A percentile compares a stretch with the other conserved stretches of the same genome.
These are phyloP conservation scores for Rhinoraja longicauda DNA, from an alignment of 2,797 vertebrate genomes.

Conservation along the genomic window DNA sequence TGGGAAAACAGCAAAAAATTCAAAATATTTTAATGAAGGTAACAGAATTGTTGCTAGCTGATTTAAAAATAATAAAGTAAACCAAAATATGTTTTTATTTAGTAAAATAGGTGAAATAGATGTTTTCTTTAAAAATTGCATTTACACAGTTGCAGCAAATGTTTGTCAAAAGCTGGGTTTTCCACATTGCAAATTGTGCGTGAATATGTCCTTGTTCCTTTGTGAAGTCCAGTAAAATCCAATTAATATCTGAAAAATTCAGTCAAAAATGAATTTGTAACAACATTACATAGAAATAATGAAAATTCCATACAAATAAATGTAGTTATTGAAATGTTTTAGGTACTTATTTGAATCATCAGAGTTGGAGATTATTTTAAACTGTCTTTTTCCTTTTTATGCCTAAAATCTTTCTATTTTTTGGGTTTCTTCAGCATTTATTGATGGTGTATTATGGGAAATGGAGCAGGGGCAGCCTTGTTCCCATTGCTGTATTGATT, in stretches of 20 bases:
- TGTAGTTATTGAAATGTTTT: conserved; percentile 3
- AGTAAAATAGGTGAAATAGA: not conserved
- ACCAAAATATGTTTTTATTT: not conserved
- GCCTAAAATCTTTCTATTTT: conserved; percentile 42
- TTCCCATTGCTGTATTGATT: conserved; percentile 64
- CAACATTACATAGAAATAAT: not conserved
- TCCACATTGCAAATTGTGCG: not conserved
- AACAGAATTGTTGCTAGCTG: not conserved
- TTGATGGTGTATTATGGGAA: conserved; percentile 53
- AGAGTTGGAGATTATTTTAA: not conserved
- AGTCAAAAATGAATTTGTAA: not conserved
- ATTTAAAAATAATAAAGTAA: not conserved
- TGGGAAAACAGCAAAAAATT: not conserved
- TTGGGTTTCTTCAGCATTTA: conserved; percentile 46
- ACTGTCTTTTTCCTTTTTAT: not conserved
- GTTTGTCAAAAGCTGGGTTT: not conserved
- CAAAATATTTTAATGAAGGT: not conserved
- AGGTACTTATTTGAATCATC: not conserved
- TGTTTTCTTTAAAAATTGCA: not conserved
- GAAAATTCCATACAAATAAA: not conserved
- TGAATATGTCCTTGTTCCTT: not conserved
- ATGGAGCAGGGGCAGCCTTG: conserved; percentile 54
- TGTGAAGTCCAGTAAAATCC: no score
- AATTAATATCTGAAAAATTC: not conserved
- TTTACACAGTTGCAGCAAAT: not conserved